Base-by-base conservation (phyloP, 2,888 invertebrate species). In the Xestia c-nigrum region DNA sequence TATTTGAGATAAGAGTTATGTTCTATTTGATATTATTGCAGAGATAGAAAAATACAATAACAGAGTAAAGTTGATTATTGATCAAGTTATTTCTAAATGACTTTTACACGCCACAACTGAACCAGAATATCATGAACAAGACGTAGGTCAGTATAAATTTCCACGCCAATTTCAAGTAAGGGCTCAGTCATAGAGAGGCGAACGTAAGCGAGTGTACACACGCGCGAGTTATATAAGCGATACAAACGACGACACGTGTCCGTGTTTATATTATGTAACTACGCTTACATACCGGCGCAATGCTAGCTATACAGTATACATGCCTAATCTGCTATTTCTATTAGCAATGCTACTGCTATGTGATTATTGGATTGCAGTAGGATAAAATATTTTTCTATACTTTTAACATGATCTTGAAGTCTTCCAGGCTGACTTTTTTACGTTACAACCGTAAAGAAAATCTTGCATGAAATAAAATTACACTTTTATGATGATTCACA, bases 231-330 rank as follows among this genome's bases (percentile, higher is more conserved):
- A 91, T 88, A 92, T 90, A 92, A 92, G 86, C 88, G 80, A 87
- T 88, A 88, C 83, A 88, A 88, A 83, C 90, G 84, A 78, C 85
- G 91, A 92, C 94, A 94, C 93, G 93, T 93, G 94, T 92, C 91
- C 85, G 83, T 94, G 92, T 94, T 93, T 93, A 92, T 93, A 91
- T 94, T 94, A 94, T 92, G 90, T 93, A 94, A 94, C 90, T 87
- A 74, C 78, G 88, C 88, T 84, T 91, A 88, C 86, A 87, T 89
- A 90, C 83, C 78, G 78, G 83, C 80, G 86, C 86, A 88, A 74
- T 47, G 84, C 74, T 78, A 40, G 64, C 67, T 77, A 80, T 82
- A 85, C 70, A 80, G 66, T 77, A 80, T 82, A 85, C 70, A 80
- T 72, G 85, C 85, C 78, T 80, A 78, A 82, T 85, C 69, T 83